Evolutionary conservation across 2,797 vertebrate species (phyloP), one percentile per base, ranked within the genome.

Genomic region (Myotis pilosus): DNA sequence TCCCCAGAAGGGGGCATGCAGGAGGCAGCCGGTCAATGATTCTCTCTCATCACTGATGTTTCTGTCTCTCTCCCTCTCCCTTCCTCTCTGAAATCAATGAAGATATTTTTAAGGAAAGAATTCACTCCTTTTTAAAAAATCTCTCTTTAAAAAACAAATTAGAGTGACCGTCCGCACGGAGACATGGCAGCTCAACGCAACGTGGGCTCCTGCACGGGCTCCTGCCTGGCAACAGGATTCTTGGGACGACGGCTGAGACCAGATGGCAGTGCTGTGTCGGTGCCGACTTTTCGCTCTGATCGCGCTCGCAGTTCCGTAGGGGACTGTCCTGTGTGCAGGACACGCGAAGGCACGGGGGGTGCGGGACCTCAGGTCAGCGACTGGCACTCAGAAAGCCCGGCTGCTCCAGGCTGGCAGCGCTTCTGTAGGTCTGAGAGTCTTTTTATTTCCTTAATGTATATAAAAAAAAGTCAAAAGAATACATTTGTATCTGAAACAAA

Each of bases 161-260:
- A 30, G 30, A 64, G 30, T 17, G 62, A 17, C 16, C 8, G 2
- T 15, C 12, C 0, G 0, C 23, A 8, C n/a, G 15, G 11, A 13
- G 53, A 15, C 17, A 0, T 4, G 4, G n/a, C 38, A 0, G 5
- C 19, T n/a, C 28, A 13, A 0, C 2, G 36, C 47, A 3, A 0
- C 0, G 0, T 2, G 15, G 13, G 9, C 2, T n/a, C 75, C 36
- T 1, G 53, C 30, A 8, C 0, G 0, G n/a, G 47, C n/a, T n/a
- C 76, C 38, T 25, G 13, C 47, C 3, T 44, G 38, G 0, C 5
- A 15, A 47, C 19, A 28, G 36, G 16, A 19, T 33, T 4, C 16
- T 5, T 0, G 5, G 51, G 87, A 10, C 25, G 2, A 3, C 17
- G 13, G 16, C 2, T 9, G 23, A 20, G 33, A 53, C 44, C 80